Base-by-base conservation (phyloP, 2,888 invertebrate species). In the Cerastoderma edule region DNA sequence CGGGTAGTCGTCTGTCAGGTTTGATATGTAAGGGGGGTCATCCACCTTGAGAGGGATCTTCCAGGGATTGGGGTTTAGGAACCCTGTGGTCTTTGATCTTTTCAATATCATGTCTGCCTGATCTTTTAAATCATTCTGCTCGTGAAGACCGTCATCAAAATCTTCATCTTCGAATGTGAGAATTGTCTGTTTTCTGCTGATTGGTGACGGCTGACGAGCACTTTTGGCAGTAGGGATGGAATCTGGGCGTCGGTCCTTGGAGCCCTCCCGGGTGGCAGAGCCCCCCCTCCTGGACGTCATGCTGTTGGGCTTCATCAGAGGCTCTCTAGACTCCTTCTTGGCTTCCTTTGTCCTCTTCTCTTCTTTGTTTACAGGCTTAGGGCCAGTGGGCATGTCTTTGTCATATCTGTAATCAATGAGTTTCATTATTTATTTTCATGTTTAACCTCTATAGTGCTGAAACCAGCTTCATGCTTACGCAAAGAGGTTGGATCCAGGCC, bases 1-100 rank as follows among this genome's bases (percentile, higher is more conserved):
- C 0, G 92, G 92, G 67, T 90, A 92, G 48, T 90, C 88, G 75
- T 92, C 92, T 8, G 77, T 80, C 16, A 92, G 83, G 53, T 87
- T 85, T 4, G 88, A 78, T 2, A 87, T 69, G 72, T 91, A 92
- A 1, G 84, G 83, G n/a, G 82, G 86, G 13, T 80, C 78, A 16
- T 77, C 74, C 4, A 86, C 80, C 54, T 91, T 89, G 6, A 91
- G 81, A 4, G 90, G 89, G 19, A 87, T 83, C 67, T 87, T 89
- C 90, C 90, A 91, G 16, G 56, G 33, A n/a, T 83, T 79, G 19
- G 85, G 84, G 73, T 89, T 88, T 8, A 78, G 27, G 64, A 72
- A 83, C 6, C 78, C 71, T 6, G 83, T 79, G 57, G 73, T 76
- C 56, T 78, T 82, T 3, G 80, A 56, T 53, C 80, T 69, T 48